These are phyloP conservation scores for Drosophila meridionalis DNA, from an alignment of 2,888 invertebrate species.

Conservation along the genomic window DNA sequence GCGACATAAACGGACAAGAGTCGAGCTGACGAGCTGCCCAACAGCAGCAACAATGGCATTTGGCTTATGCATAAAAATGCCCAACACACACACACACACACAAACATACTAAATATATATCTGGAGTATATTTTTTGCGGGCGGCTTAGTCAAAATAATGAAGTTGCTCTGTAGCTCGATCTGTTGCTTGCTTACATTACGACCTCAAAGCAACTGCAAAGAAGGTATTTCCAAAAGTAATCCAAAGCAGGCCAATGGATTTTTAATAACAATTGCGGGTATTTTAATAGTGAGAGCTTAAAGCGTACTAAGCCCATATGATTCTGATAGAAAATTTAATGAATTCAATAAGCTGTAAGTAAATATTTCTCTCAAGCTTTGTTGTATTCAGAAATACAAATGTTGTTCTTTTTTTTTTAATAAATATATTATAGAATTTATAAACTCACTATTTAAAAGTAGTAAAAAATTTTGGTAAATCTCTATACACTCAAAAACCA, in stretches of 20 bases:
- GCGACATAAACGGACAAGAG: slow-evolving; percentile 77
- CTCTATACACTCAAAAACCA: no score
- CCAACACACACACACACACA: slow-evolving; percentile 24
- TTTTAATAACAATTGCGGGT: not conserved
- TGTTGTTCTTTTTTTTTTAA: no score
- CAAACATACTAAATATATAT: slow-evolving; percentile 18
- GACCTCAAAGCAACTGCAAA: slow-evolving; percentile 24
- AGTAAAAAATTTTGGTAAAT: no score
- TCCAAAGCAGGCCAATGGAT: not conserved
- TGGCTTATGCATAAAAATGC: slow-evolving; percentile 51
- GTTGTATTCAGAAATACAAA: no score
- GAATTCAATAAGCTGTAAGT: no score
- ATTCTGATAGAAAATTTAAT: no score
- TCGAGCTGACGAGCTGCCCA: slow-evolving; percentile 36
- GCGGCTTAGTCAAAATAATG: slow-evolving; percentile 61
- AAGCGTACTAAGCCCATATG: no score
- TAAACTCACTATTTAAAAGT: no score
- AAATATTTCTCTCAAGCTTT: no score
- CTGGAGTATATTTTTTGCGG: slow-evolving; percentile 12
- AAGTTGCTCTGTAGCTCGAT: slow-evolving; percentile 62
- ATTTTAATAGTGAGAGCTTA: not conserved
- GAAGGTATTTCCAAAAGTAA: slow-evolving; percentile 9
- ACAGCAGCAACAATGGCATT: slow-evolving; percentile 51
- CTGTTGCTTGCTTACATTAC: slow-evolving; percentile 63
- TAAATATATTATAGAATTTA: no score